Conservation (phyloP, 2,888 invertebrate genomes). For the Habrosyne pyritoides region DNA sequence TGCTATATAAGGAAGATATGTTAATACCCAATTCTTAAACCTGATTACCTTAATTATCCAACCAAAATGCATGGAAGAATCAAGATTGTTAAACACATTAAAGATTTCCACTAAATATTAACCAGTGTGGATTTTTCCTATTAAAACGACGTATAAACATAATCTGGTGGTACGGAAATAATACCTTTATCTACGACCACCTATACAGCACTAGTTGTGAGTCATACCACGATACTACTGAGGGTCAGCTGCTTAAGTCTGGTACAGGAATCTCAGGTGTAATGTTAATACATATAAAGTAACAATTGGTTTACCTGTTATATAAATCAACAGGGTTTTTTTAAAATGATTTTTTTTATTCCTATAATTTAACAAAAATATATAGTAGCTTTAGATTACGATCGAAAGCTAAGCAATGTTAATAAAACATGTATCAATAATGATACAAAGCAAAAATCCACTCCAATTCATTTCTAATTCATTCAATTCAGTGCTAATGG, state of each 20-base stretch:
- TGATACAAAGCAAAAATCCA: too few relatives aligned
- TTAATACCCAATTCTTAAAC: background rate
- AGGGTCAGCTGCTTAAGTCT: background rate
- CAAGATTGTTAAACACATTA: background rate
- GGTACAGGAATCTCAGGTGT: background rate
- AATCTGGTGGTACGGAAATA: background rate
- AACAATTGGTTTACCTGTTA: background rate
- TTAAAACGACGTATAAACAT: background rate
- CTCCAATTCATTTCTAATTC: too few relatives aligned
- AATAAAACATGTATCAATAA: too few relatives aligned
- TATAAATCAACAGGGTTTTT: too few relatives aligned
- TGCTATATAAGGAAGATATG: background rate
- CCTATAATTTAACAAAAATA: too few relatives aligned
- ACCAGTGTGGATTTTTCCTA: background rate
- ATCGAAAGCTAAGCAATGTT: too few relatives aligned
- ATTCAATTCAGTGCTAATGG: too few relatives aligned
- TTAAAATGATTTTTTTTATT: too few relatives aligned
- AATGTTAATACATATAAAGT: background rate
- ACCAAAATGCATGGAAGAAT: too few relatives aligned
- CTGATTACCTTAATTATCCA: too few relatives aligned
- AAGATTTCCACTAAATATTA: background rate
- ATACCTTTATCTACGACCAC: background rate
- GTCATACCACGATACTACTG: background rate
- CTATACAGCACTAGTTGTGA: background rate
- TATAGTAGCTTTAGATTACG: too few relatives aligned